Base-by-base conservation (phyloP, 92 coral and sea anemone genomes). In the Desmophyllum pertusum region DNA sequence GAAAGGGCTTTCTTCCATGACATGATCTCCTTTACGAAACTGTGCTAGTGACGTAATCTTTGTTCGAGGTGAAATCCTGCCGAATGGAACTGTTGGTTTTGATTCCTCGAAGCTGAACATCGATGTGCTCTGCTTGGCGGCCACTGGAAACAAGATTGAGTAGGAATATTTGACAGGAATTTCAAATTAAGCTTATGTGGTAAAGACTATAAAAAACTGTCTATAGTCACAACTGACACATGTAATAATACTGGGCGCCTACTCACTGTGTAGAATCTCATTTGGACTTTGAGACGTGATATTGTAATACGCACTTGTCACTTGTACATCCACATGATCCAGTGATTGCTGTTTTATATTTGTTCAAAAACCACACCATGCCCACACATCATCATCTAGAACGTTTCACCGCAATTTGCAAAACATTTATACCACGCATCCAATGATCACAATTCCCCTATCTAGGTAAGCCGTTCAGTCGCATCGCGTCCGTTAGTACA, bases 1-100 rank as follows among this genome's bases (percentile, higher is more conserved):
- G 0, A 94, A n/a, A 19, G 95, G 90, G 25, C 93, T 90, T 78
- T 94, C 98, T 31, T 94, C 98, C 95, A 94, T 94, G 0, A 91
- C 87, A 81, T 94, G 98, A 53, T 94, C 98, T 30, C 98, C 98
- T 48, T 91, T 87, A 13, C 91, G 79, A 55, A 93, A 90, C 63
- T 93, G 97, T 21, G 75, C 62, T 11, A 94, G 52, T 10, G 98
- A 84, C 63, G 87, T 92, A 39, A 94, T 94, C 77, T 78, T 94
- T 51, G 95, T 94, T 71, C 98, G 70, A 19, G 98, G 92, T 0
- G 98, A 94, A 63, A 94, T 81, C 55, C 80, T 84, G 0, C 93
- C 95, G 76, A 94, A 89, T 8, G 89, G 93, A 43, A 93, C 85
- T 0, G 88, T 83, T 41, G 73, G 36, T 10, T 59, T 72, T 0